phyloP scores from a whole-genome alignment of 2,797 vertebrate genomes.

The Typhlichthys subterraneus region DNA sequence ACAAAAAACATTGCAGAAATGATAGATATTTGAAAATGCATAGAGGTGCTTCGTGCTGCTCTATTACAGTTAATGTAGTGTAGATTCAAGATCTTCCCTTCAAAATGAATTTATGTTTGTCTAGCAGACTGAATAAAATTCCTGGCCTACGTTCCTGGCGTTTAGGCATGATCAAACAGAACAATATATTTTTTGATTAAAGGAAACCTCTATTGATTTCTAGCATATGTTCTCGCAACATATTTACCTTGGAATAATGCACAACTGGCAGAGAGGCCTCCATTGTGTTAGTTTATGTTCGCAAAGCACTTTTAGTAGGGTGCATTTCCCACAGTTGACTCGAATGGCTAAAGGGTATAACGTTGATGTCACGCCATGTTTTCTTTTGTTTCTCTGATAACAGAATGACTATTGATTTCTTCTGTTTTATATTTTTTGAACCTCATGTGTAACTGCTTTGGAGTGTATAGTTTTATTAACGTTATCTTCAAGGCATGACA shows the following conservation, averaged over 20 bases:
- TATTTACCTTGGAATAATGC: slow-evolving; percentile 88
- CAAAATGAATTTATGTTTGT: too few species aligned
- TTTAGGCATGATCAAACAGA: slow-evolving; percentile 55
- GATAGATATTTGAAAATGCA: too few species aligned
- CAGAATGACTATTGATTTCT: slow-evolving; percentile 97
- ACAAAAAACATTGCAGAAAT: too few species aligned
- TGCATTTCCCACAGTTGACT: slow-evolving; percentile 85
- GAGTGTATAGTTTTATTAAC: slow-evolving; percentile 85
- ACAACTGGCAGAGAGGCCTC: slow-evolving; percentile 78
- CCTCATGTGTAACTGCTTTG: slow-evolving; percentile 33
- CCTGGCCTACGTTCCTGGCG: too few species aligned
- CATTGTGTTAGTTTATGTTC: slow-evolving; percentile 80
- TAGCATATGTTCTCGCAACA: slow-evolving; percentile 88
- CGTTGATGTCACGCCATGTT: slow-evolving; percentile 85
- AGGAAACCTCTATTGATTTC: slow-evolving; percentile 93
- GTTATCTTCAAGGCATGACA: slow-evolving; percentile 87
- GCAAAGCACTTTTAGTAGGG: slow-evolving; percentile 82
- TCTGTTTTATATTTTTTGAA: slow-evolving; percentile 87
- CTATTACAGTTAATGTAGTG: too few species aligned
- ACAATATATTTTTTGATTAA: slow-evolving; percentile 87
- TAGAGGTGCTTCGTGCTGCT: too few species aligned
- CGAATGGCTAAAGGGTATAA: slow-evolving; percentile 85
- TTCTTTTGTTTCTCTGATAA: slow-evolving; percentile 90
- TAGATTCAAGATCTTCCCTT: too few species aligned
- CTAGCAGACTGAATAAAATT: too few species aligned